Evolutionary conservation across 1,140 invertebrate species (phyloP).

Genomic region (Psix sp.): DNA sequence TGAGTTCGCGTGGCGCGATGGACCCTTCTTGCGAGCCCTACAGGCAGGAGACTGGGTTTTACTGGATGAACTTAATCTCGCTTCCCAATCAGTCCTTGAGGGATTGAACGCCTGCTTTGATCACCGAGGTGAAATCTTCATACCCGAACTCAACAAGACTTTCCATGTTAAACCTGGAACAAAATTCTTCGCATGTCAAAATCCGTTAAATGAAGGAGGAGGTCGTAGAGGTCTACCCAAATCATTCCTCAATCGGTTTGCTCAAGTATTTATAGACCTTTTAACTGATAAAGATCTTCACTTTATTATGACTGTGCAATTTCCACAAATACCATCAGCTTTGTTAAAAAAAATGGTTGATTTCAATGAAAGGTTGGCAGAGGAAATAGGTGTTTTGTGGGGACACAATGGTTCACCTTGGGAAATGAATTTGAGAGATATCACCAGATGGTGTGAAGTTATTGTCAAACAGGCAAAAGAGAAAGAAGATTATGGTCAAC

Average conservation of each 20-base stretch:
- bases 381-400: slow-evolving; percentile 82
- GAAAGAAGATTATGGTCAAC: no score
- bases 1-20: slow-evolving; percentile 96
- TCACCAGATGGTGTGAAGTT: slow-evolving; percentile 93
- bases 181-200: slow-evolving; percentile 98
- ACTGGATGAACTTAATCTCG: slow-evolving; percentile 98
- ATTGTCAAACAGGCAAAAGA: slow-evolving; percentile 10
- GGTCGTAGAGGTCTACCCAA: slow-evolving; percentile 95
- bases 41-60: slow-evolving; percentile 97
- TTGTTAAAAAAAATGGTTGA: slow-evolving; percentile 85
- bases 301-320: slow-evolving; percentile 79
- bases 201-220: slow-evolving; percentile 97
- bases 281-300: slow-evolving; percentile 87
- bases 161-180: slow-evolving; percentile 89
- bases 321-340: slow-evolving; percentile 76
- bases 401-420: slow-evolving; percentile 90
- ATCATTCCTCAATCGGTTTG: slow-evolving; percentile 99
- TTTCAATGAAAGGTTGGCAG: slow-evolving; percentile 85
- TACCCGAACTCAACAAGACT: slow-evolving; percentile 93
- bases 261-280: slow-evolving; percentile 94
- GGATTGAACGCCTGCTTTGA: slow-evolving; percentile 99
- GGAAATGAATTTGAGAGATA: slow-evolving; percentile 98
- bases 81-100: slow-evolving; percentile 98
- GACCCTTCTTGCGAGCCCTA: slow-evolving; percentile 94
- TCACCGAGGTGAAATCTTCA: slow-evolving; percentile 96